Evolutionary conservation across 2,797 vertebrate genomes (phyloP).

Genomic region (Muraenolepis orangiensis): DNA sequence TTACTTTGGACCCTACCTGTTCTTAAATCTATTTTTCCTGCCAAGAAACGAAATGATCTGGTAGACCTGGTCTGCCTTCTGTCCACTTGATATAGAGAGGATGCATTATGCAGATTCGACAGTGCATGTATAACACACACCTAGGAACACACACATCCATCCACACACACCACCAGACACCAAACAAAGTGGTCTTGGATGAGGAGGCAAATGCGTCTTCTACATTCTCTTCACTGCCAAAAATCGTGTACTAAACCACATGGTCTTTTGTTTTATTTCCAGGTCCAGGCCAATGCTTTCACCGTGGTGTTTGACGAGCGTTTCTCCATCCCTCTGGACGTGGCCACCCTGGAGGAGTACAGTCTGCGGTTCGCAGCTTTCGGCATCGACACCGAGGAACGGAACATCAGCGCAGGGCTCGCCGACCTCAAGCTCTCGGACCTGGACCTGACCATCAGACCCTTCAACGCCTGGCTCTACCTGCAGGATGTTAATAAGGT

Average conservation of each 20-base stretch:
- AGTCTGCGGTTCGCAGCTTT: slow-evolving; percentile 89
- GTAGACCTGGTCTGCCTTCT: not conserved
- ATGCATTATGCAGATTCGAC: not conserved
- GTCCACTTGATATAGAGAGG: not conserved
- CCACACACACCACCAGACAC: not conserved
- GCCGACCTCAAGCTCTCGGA: slow-evolving; percentile 93
- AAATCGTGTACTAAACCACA: too few species aligned
- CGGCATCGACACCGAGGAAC: slow-evolving; percentile 84
- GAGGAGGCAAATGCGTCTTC: not conserved
- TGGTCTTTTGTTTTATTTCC: slow-evolving; percentile 16
- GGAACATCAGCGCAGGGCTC: slow-evolving; percentile 83
- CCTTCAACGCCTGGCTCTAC: slow-evolving; percentile 95
- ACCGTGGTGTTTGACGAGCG: slow-evolving; percentile 89
- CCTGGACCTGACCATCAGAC: slow-evolving; percentile 82
- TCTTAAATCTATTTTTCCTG: not conserved
- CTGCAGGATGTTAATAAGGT: slow-evolving; percentile 84
- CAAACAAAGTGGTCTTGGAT: not conserved
- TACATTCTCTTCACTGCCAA: not conserved
- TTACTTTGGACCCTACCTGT: not conserved
- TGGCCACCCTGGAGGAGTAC: slow-evolving; percentile 80
- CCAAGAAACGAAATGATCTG: not conserved
- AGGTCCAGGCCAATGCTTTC: slow-evolving; percentile 89
- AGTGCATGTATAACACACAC: not conserved
- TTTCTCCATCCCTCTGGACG: slow-evolving; percentile 85
- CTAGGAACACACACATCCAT: slow-evolving; percentile 2